Conservation (phyloP, 2,888 invertebrate species). For the Tipula vernalis region DNA sequence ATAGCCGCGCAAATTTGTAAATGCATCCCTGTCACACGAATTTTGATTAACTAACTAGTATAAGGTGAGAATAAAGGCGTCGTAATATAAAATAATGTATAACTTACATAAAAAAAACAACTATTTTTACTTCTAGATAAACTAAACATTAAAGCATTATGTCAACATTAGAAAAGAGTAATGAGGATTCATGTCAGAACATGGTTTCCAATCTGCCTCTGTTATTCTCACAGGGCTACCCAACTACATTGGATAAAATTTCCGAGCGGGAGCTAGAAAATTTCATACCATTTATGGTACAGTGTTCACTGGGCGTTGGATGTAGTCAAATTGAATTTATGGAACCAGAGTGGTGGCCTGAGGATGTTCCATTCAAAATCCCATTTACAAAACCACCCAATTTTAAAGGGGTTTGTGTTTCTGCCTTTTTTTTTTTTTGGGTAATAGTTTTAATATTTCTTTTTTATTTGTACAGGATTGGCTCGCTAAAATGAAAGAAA, state of each 20-base stretch:
- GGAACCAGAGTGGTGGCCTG: constrained; percentile 61
- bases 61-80: not conserved
- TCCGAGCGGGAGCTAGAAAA: constrained; percentile 49
- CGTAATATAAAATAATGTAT: not conserved
- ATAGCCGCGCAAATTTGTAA: not conserved
- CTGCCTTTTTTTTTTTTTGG: not conserved
- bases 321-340: constrained; percentile 33
- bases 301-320: constrained; percentile 57
- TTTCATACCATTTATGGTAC: constrained; percentile 63
- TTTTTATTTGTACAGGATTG: constrained; percentile 35
- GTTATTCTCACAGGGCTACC: constrained; percentile 57
- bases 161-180: constrained; percentile 13
- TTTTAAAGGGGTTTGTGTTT: constrained; percentile 33
- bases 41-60: not conserved
- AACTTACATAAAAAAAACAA: not conserved
- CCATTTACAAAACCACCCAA: constrained; percentile 47
- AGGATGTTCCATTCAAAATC: constrained; percentile 48
- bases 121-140: not conserved
- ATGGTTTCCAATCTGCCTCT: constrained; percentile 64
- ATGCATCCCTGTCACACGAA: not conserved
- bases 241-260: constrained; percentile 51
- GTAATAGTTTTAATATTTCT: not conserved
- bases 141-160: not conserved
- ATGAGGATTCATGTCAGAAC: constrained; percentile 24
- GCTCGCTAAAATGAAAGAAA: constrained; percentile 47